Conservation (phyloP, 92 coral and sea anemone genomes). For the Parazoanthus darwini region DNA sequence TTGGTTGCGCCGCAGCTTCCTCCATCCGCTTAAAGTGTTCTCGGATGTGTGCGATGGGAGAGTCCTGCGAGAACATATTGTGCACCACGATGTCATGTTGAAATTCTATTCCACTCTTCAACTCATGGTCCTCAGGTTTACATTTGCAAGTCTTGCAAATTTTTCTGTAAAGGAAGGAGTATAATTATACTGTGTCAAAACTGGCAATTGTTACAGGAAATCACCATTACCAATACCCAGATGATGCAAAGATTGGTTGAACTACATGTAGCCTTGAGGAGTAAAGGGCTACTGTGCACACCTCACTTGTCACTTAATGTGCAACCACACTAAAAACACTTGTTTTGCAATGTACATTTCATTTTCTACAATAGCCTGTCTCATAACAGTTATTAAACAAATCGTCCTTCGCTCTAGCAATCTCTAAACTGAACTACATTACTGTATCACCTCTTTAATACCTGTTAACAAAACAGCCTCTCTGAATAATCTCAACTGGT, state of each 20-base stretch:
- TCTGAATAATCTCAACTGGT: no score
- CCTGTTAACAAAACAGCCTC: no score
- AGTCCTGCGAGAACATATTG: constrained; percentile 74
- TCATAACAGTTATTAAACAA: no score
- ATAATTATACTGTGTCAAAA: background rate
- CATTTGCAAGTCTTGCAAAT: constrained; percentile 99
- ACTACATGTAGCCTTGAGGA: no score
- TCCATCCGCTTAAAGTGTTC: constrained; percentile 79
- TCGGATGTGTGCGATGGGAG: constrained; percentile 75
- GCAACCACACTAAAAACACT: no score
- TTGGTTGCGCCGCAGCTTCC: constrained; percentile 63
- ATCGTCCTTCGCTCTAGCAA: no score
- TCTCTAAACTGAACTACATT: no score
- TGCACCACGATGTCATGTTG: constrained; percentile 83
- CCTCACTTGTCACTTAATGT: background rate
- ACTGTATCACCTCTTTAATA: no score
- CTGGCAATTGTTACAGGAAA: background rate
- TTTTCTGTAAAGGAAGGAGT: constrained; percentile 58
- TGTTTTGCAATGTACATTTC: no score
- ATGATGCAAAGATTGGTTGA: background rate
- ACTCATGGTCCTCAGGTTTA: constrained; percentile 93
- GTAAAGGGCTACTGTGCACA: background rate
- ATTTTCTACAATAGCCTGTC: no score
- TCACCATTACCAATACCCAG: no score
- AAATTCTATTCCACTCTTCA: constrained; percentile 84